Evolutionary conservation across 2,888 invertebrate species (phyloP).

Genomic region (Ophioninae sp.): DNA sequence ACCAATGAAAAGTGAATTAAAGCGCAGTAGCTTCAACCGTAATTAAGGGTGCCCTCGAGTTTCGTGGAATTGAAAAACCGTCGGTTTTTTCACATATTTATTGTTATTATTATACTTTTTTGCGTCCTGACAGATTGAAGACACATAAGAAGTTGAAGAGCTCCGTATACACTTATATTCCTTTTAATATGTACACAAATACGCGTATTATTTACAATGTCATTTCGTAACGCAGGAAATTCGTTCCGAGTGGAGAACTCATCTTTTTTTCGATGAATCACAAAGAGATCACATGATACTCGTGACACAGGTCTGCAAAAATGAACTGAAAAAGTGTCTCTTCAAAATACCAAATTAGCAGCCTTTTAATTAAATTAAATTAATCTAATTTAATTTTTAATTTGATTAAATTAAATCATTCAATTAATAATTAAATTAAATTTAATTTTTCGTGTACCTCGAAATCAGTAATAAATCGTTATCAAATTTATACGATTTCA

Average conservation of each 20-base stretch:
- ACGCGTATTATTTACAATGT: conserved; percentile 61
- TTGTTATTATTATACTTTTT: not conserved
- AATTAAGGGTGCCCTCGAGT: not conserved
- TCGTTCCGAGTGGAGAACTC: conserved; percentile 35
- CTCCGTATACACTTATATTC: conserved; percentile 40
- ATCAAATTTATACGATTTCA: no score
- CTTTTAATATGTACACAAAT: conserved; percentile 12
- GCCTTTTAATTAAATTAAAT: no score
- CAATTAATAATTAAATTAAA: no score
- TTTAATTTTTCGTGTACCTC: no score
- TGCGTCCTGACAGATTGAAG: not conserved
- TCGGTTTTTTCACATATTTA: not conserved
- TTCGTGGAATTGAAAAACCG: not conserved
- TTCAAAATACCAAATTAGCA: no score
- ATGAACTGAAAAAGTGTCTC: no score
- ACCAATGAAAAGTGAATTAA: not conserved
- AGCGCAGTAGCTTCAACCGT: not conserved
- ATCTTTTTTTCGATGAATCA: not conserved
- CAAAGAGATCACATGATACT: no score
- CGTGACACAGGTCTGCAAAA: no score
- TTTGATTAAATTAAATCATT: no score
- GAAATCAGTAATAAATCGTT: no score
- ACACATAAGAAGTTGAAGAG: conserved; percentile 4
- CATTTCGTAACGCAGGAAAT: conserved; percentile 49
- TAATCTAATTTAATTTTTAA: no score